These are phyloP conservation scores for Listrodromus nycthemerus DNA, from an alignment of 2,888 invertebrate genomes.

Conservation along the genomic window DNA sequence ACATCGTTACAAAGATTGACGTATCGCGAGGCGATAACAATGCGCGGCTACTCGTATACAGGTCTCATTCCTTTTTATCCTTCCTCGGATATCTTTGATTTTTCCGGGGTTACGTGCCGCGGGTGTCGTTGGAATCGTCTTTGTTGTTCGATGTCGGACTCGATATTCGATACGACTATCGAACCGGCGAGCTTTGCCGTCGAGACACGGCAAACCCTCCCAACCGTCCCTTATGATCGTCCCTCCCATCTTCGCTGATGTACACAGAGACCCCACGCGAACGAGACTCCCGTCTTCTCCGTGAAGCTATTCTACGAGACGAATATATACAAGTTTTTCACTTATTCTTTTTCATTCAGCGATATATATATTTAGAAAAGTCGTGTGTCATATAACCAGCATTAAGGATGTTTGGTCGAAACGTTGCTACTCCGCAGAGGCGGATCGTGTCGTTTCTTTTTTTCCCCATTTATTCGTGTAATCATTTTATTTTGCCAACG, in stretches of 20 bases:
- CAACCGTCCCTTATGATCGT: constrained; percentile 62
- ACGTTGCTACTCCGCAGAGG: too few relatives aligned
- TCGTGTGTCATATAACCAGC: constrained; percentile 53
- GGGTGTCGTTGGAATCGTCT: constrained; percentile 41
- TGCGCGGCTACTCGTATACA: constrained; percentile 77
- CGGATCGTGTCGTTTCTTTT: too few relatives aligned
- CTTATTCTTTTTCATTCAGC: background rate
- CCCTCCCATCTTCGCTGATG: too few relatives aligned
- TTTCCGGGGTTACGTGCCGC: constrained; percentile 29
- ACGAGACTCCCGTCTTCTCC: background rate
- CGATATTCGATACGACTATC: constrained; percentile 41
- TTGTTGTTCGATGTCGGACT: constrained; percentile 36
- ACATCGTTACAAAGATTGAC: constrained; percentile 78
- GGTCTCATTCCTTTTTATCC: constrained; percentile 63
- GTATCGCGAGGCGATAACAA: constrained; percentile 77
- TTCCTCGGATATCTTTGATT: constrained; percentile 2
- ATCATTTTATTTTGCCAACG: too few relatives aligned
- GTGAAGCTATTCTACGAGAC: constrained; percentile 4
- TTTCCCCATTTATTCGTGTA: too few relatives aligned
- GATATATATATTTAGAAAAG: constrained; percentile 60
- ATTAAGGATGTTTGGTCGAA: background rate
- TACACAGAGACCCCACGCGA: too few relatives aligned
- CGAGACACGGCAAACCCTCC: constrained; percentile 24
- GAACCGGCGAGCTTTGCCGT: constrained; percentile 47
- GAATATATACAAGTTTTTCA: constrained; percentile 18